Conservation (phyloP, 2,797 vertebrate genomes). For the Antennarius maculatus region DNA sequence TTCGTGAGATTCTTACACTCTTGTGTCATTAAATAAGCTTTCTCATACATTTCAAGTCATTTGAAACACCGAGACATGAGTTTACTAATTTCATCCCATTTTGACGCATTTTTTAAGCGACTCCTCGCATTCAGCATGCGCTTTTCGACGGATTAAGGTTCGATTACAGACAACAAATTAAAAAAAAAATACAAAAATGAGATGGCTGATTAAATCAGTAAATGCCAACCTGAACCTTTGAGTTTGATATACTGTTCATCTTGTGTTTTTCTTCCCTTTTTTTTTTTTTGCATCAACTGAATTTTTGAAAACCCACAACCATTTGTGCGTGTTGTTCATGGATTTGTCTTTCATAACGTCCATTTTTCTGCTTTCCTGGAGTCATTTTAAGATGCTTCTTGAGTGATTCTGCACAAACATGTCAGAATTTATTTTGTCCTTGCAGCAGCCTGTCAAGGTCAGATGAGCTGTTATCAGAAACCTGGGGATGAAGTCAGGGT, state of each 20-base stretch:
- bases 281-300: background rate
- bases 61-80: background rate
- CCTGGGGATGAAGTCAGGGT: constrained; percentile 68
- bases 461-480: constrained; percentile 64
- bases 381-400: background rate
- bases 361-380: background rate
- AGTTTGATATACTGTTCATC: background rate
- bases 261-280: background rate
- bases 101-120: constrained; percentile 4
- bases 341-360: background rate
- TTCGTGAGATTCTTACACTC: background rate
- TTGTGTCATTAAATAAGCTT: no score
- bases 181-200: background rate
- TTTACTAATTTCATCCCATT: no score
- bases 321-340: background rate
- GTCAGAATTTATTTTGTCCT: constrained; percentile 59
- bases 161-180: no score
- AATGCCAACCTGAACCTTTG: background rate
- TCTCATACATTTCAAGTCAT: background rate
- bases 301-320: constrained; percentile 13
- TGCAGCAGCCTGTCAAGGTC: constrained; percentile 64
- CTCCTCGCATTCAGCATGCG: constrained; percentile 2
- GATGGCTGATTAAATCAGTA: background rate
- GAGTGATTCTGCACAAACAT: constrained; percentile 30
- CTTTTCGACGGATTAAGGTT: no score